Evolutionary conservation across 2,113 vertebrate species (phyloP), one percentile per base, ranked within the genome.

Genomic region (Dipodomys spectabilis): DNA sequence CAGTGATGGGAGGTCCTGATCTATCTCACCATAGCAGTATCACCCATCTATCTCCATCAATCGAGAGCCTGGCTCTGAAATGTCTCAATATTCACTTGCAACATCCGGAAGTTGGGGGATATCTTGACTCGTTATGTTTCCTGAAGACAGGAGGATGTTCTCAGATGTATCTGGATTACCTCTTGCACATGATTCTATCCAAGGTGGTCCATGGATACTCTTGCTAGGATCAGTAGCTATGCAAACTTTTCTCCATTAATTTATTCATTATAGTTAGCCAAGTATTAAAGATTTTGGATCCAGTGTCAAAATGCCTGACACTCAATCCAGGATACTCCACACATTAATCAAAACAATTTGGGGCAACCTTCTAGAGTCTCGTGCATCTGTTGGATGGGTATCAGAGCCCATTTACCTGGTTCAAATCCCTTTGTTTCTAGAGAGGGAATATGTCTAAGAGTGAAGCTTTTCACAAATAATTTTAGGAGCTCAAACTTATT

Each of bases 401-500:
- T 77, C 44, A 39, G 27, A 64, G 15, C 32, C 27, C 60, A 60
- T 7, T 27, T 44, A 67, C 4, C 19, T 68, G 45, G 15, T 60
- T 74, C 19, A 23, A n/a, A 71, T 68, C 30, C 64, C 28, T 32
- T 9, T 88, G 78, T 86, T 35, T 75, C 85, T 92, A 22, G 19
- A 16, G 32, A 19, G 77, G 49, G 22, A 32, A 6, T n/a, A 3
- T 72, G 4, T 35, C 68, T 39, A 45, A 35, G 7, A 69, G 19
- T 80, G 72, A 62, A 77, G 53, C 4, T 30, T 60, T 23, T 93
- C 67, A 86, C 57, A 83, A 25, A 67, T 75, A n/a, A 32, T 89
- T 94, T 94, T 83, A 62, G 72, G 86, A 89, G 22, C 79, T 6
- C 30, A 32, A 39, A 75, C 57, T 79, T 11, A 57, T 75, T 16